A percentile compares a stretch with the other conserved stretches of the same genome.
These are phyloP conservation scores for Lagria hirta DNA, from an alignment of 2,888 invertebrate genomes.

Conservation along the genomic window DNA sequence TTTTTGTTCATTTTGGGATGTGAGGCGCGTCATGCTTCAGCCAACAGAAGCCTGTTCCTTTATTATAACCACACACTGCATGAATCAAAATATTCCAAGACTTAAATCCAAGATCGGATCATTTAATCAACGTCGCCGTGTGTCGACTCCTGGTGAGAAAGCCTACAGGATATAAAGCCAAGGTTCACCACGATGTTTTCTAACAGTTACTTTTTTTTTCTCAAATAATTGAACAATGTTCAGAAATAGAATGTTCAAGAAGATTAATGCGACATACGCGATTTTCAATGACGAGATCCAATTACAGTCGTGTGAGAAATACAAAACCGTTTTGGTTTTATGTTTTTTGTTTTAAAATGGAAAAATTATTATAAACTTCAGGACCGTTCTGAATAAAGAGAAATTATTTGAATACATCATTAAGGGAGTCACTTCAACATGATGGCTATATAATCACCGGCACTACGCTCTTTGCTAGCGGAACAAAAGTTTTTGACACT, in stretches of 20 bases:
- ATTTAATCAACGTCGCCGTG: constrained; percentile 53
- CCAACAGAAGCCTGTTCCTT: constrained; percentile 49
- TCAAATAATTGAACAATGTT: constrained; percentile 11
- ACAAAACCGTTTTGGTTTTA: no score
- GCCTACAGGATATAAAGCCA: constrained; percentile 40
- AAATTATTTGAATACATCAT: constrained; percentile 39
- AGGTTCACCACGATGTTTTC: constrained; percentile 32
- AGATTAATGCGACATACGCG: constrained; percentile 14
- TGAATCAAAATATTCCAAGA: constrained; percentile 51
- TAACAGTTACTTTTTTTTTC: constrained; percentile 20
- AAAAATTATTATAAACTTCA: no score
- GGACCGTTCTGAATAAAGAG: constrained; percentile 39
- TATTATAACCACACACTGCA: constrained; percentile 45
- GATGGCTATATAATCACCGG: constrained; percentile 41
- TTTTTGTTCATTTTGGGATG: constrained; percentile 10
- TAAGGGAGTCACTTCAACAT: constrained; percentile 33
- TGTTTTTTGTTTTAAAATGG: no score
- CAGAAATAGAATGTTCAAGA: constrained; percentile 4
- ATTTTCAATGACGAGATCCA: constrained; percentile 14
- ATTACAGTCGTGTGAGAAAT: constrained; percentile 14
- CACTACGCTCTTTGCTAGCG: constrained; percentile 35
- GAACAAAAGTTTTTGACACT: constrained; percentile 37
- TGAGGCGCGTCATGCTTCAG: constrained; percentile 14
- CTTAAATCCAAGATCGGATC: constrained; percentile 52
- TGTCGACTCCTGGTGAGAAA: constrained; percentile 52